phyloP scores from a whole-genome alignment of 2,797 vertebrate genomes.

The Enteromius afrohamiltoni region DNA sequence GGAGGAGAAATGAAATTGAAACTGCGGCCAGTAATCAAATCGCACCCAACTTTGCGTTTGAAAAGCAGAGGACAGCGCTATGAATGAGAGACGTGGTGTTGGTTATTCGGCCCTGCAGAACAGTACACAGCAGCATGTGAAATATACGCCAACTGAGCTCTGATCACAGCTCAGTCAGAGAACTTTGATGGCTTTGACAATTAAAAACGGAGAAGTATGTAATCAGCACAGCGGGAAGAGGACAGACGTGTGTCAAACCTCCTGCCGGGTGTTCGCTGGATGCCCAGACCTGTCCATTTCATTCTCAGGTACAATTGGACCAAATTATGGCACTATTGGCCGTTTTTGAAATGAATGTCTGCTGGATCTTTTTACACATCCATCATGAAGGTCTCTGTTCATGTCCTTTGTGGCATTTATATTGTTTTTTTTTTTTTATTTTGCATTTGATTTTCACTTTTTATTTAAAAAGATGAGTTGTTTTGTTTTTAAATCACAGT shows the following conservation, averaged over 20 bases:
- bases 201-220: background rate
- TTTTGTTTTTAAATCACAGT: too few species aligned
- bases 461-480: background rate
- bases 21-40: constrained; percentile 41
- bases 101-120: background rate
- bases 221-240: background rate
- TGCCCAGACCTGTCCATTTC: background rate
- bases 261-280: background rate
- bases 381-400: background rate
- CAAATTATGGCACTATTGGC: background rate
- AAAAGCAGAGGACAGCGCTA: constrained; percentile 26
- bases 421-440: too few species aligned
- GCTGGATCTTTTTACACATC: background rate
- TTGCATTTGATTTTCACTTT: background rate
- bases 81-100: background rate
- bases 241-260: background rate
- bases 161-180: background rate
- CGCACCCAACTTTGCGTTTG: background rate
- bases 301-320: background rate
- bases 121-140: background rate
- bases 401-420: too few species aligned
- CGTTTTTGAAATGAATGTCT: background rate
- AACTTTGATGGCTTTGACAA: background rate
- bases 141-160: background rate
- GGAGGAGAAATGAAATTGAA: constrained; percentile 44